These are phyloP conservation scores for Ailurus styani DNA, from an alignment of 2,113 vertebrate genomes.

Conservation along the genomic window DNA sequence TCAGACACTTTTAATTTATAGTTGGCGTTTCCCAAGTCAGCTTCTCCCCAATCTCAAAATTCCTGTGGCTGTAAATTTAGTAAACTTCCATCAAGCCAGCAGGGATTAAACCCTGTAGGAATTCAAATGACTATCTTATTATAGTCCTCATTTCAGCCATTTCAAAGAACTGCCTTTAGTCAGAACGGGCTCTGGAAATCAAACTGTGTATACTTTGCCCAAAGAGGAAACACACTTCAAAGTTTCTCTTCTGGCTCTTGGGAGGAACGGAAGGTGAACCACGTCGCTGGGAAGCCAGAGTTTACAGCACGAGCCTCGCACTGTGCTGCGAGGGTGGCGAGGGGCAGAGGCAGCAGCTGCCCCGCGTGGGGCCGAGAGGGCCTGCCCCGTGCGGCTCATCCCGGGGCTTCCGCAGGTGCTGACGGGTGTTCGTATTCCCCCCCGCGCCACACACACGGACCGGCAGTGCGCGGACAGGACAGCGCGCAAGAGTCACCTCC, in stretches of 20 bases:
- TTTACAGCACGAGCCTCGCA: neutral
- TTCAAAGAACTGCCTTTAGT: neutral
- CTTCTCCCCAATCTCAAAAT: neutral
- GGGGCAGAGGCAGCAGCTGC: too few relatives aligned
- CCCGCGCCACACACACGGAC: rapidly evolving
- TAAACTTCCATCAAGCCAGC: neutral
- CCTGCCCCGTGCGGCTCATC: neutral
- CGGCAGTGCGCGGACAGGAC: neutral
- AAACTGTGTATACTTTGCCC: neutral
- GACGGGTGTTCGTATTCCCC: neutral
- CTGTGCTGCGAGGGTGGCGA: too few relatives aligned
- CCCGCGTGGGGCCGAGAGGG: neutral
- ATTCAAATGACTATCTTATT: neutral
- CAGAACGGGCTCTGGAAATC: neutral
- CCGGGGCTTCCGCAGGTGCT: neutral
- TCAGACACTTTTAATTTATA: neutral
- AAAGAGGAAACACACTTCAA: neutral
- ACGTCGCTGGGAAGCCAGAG: neutral
- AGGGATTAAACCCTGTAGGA: neutral
- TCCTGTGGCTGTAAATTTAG: neutral
- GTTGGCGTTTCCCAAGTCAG: neutral
- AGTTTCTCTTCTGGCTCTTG: neutral
- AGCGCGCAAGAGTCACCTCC: neutral
- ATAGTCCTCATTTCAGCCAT: neutral
- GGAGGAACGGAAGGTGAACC: neutral